phyloP scores from a whole-genome alignment of 2,888 invertebrate species.

The Drosophila anomalata region DNA sequence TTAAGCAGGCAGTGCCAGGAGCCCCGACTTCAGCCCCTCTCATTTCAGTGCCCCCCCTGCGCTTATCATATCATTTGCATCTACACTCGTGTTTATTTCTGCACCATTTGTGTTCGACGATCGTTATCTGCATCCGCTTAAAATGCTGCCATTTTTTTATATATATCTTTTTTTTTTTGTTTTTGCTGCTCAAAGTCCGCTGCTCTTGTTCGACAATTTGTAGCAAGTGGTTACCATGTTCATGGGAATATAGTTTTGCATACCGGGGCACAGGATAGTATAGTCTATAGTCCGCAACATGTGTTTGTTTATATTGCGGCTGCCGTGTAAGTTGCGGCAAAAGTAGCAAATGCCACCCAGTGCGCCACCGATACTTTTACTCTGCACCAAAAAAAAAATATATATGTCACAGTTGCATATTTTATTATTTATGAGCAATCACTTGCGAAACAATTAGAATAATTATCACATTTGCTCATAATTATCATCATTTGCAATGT shows the following conservation, averaged over 20 bases:
- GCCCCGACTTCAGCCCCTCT: not conserved
- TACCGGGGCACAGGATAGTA: slow-evolving; percentile 43
- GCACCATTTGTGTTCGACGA: slow-evolving; percentile 82
- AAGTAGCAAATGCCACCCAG: slow-evolving; percentile 50
- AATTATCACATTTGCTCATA: not conserved
- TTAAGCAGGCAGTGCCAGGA: slow-evolving; percentile 48
- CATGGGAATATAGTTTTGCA: slow-evolving; percentile 77
- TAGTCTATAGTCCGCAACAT: slow-evolving; percentile 37
- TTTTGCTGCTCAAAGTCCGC: slow-evolving; percentile 54
- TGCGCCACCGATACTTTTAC: slow-evolving; percentile 41
- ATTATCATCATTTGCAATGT: not conserved
- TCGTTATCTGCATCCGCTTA: slow-evolving; percentile 81
- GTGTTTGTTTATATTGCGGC: slow-evolving; percentile 57
- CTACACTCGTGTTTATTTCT: slow-evolving; percentile 83
- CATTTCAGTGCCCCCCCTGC: slow-evolving; percentile 8
- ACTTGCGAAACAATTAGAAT: not conserved
- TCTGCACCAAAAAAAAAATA: not conserved
- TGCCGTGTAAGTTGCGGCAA: slow-evolving; percentile 37
- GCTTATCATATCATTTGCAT: slow-evolving; percentile 79
- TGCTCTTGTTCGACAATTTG: slow-evolving; percentile 77
- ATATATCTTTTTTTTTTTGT: slow-evolving; percentile 10
- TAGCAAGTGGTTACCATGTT: slow-evolving; percentile 79
- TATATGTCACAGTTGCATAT: not conserved
- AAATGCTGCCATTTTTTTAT: slow-evolving; percentile 48
- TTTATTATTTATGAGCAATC: not conserved